Conservation (phyloP, 2,113 vertebrate species). For the Eidolon helvum region DNA sequence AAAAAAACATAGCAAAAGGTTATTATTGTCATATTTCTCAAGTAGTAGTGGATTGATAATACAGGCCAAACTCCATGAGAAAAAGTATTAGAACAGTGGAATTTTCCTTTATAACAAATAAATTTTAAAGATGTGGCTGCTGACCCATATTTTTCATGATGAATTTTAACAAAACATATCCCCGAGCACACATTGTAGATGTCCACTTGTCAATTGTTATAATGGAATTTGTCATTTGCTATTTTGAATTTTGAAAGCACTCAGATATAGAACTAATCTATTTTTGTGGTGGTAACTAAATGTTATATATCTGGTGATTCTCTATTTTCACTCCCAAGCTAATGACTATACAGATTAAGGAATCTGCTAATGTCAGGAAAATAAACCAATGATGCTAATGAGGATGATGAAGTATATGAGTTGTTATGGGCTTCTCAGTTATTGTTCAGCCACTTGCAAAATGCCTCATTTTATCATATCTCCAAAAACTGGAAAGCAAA, state of each 20-base stretch:
- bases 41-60: background rate
- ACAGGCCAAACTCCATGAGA: background rate
- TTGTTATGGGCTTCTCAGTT: background rate
- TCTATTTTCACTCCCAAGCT: background rate
- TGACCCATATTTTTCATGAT: background rate
- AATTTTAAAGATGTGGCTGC: background rate
- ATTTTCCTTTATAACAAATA: background rate
- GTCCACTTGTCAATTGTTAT: background rate
- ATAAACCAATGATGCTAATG: background rate
- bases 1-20: background rate
- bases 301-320: background rate
- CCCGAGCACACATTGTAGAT: background rate
- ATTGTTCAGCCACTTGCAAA: background rate
- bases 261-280: background rate
- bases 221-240: background rate
- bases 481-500: background rate
- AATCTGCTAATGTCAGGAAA: background rate
- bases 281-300: background rate
- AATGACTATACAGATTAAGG: background rate
- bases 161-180: slow-evolving; percentile 24
- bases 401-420: background rate
- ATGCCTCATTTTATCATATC: background rate
- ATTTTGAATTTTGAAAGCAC: background rate
- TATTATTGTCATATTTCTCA: background rate
- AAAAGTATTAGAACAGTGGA: background rate